These are phyloP conservation scores for Bombyx mori DNA, from an alignment of 1,140 invertebrate genomes.

Conservation along the genomic window DNA sequence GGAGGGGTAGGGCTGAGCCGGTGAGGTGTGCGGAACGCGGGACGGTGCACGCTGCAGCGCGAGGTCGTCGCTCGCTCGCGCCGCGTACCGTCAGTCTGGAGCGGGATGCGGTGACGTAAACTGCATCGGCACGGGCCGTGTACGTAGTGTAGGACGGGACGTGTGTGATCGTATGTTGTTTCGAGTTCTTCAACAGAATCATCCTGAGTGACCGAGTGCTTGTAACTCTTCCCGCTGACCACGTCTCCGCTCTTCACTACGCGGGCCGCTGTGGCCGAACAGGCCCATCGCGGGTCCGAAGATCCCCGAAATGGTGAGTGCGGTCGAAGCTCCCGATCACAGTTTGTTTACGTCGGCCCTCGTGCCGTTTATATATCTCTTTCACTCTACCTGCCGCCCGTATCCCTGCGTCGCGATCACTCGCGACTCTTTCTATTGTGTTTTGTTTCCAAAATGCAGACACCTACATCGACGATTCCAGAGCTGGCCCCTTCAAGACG, in stretches of 20 bases:
- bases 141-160: constrained; percentile 67
- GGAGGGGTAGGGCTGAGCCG: constrained; percentile 33
- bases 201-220: constrained; percentile 49
- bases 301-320: constrained; percentile 68
- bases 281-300: constrained; percentile 34
- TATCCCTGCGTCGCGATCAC: constrained; percentile 57
- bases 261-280: constrained; percentile 44
- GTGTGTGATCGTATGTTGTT: constrained; percentile 44
- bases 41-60: constrained; percentile 64
- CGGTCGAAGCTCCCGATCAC: constrained; percentile 63
- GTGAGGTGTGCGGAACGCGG: constrained; percentile 33
- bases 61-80: constrained; percentile 65
- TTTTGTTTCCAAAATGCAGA: constrained; percentile 70
- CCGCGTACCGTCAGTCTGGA: constrained; percentile 59
- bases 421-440: constrained; percentile 64
- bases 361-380: constrained; percentile 53
- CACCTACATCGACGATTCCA: constrained; percentile 57
- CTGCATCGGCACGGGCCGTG: constrained; percentile 64
- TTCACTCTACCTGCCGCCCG: constrained; percentile 61
- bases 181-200: constrained; percentile 45
- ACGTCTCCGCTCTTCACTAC: constrained; percentile 63
- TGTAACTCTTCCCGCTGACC: constrained; percentile 43
- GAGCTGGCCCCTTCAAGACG: constrained; percentile 50
- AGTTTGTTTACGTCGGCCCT: constrained; percentile 69
- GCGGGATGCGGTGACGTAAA: constrained; percentile 70